Evolutionary conservation across 1,140 invertebrate genomes (phyloP).

Genomic region (Zaprionus taronus): DNA sequence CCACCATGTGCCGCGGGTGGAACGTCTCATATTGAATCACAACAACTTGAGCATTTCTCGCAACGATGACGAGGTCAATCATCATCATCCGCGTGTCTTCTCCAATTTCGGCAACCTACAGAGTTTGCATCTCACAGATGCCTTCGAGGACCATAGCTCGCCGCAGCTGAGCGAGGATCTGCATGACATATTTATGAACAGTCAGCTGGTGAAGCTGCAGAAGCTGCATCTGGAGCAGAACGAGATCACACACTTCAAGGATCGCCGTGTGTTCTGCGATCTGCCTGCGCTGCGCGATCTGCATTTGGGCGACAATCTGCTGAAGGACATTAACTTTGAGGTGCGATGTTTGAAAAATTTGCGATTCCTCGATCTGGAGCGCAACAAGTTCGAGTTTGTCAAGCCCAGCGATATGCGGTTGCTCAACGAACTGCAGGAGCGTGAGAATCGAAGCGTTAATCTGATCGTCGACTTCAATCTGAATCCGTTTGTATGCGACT

Average conservation of each 20-base stretch:
- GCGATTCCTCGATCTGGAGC: slow-evolving; percentile 89
- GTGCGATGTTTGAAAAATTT: slow-evolving; percentile 88
- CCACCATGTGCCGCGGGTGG: slow-evolving; percentile 90
- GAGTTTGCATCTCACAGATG: slow-evolving; percentile 90
- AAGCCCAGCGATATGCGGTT: slow-evolving; percentile 86
- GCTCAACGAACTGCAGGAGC: slow-evolving; percentile 86
- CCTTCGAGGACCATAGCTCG: slow-evolving; percentile 89
- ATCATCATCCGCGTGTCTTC: slow-evolving; percentile 90
- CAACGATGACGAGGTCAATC: slow-evolving; percentile 86
- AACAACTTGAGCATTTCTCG: slow-evolving; percentile 89
- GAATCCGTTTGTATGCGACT: slow-evolving; percentile 90
- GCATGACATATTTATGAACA: slow-evolving; percentile 90
- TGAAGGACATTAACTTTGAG: slow-evolving; percentile 88
- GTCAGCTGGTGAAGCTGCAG: slow-evolving; percentile 88
- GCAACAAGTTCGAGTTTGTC: slow-evolving; percentile 88
- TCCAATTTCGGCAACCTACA: slow-evolving; percentile 91
- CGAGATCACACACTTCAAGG: slow-evolving; percentile 89
- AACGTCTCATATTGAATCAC: slow-evolving; percentile 90
- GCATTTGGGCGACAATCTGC: slow-evolving; percentile 88
- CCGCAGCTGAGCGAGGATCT: slow-evolving; percentile 88
- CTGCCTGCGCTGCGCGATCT: slow-evolving; percentile 88
- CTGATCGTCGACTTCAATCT: slow-evolving; percentile 88
- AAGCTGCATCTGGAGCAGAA: slow-evolving; percentile 93
- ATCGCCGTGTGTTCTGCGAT: slow-evolving; percentile 89
- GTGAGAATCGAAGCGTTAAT: slow-evolving; percentile 85